phyloP scores from a whole-genome alignment of 2,113 vertebrate genomes.

The Pithys albifrons region DNA sequence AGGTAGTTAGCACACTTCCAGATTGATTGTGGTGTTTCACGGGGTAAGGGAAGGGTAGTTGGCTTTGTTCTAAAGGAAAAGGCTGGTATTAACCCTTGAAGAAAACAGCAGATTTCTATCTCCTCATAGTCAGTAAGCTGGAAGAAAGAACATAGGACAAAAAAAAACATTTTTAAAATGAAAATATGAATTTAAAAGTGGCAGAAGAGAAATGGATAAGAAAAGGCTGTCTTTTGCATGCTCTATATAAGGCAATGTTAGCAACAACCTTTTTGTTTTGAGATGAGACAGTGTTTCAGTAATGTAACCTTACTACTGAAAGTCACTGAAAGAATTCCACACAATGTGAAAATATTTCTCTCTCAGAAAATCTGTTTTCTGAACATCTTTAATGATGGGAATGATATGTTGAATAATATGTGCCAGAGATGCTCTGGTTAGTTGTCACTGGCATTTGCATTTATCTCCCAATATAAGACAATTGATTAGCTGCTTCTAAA shows the following conservation, averaged over 20 bases:
- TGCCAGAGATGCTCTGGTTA: neutral
- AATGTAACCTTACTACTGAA: neutral
- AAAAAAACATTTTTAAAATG: neutral
- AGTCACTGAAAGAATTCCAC: neutral
- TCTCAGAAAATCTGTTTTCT: neutral
- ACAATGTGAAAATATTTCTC: neutral
- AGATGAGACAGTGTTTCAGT: neutral
- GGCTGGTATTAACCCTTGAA: neutral
- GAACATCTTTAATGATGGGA: neutral
- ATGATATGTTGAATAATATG: neutral
- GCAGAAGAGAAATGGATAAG: neutral
- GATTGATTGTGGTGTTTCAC: neutral
- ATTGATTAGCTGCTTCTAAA: neutral
- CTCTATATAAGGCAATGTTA: neutral
- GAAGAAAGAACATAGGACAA: neutral
- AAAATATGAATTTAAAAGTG: neutral
- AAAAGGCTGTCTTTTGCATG: neutral
- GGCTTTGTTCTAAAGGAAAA: neutral
- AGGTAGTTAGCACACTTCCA: neutral
- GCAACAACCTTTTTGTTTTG: conserved; percentile 11
- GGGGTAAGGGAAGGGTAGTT: neutral
- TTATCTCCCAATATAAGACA: neutral
- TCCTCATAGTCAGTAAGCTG: neutral
- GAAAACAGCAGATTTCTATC: neutral
- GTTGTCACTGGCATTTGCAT: neutral